These are phyloP conservation scores for Copidosoma floridanum DNA, from an alignment of 1,140 invertebrate species.

Conservation along the genomic window DNA sequence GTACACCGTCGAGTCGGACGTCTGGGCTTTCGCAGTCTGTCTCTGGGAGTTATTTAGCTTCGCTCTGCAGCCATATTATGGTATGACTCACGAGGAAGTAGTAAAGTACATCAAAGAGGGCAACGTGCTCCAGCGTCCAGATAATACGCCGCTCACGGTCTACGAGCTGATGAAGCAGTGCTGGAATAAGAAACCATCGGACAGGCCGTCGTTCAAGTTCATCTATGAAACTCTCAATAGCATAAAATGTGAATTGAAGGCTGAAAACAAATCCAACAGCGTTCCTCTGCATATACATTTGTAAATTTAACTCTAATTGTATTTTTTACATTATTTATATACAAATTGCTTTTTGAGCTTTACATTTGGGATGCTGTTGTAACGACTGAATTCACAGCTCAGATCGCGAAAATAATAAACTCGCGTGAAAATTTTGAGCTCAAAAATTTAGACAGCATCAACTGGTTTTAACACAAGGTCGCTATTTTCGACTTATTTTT, in stretches of 20 bases:
- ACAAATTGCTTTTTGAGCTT: neutral
- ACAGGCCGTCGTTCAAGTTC: conserved; percentile 79
- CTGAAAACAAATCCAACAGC: conserved; percentile 47
- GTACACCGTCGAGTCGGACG: conserved; percentile 89
- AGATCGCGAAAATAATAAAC: too few relatives aligned
- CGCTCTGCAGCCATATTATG: conserved; percentile 90
- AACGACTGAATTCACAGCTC: too few relatives aligned
- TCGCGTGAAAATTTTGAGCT: too few relatives aligned
- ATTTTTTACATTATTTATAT: neutral
- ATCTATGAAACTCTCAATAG: conserved; percentile 70
- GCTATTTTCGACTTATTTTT: conserved; percentile 12
- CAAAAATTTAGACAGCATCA: too few relatives aligned
- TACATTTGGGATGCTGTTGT: too few relatives aligned
- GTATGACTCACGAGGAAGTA: conserved; percentile 93
- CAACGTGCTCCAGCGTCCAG: conserved; percentile 81
- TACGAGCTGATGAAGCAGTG: conserved; percentile 92
- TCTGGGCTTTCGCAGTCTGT: conserved; percentile 92
- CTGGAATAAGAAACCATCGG: conserved; percentile 82
- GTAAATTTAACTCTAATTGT: too few relatives aligned
- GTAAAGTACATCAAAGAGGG: conserved; percentile 91
- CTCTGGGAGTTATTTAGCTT: conserved; percentile 95
- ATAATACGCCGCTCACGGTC: conserved; percentile 85
- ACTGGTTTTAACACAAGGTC: too few relatives aligned
- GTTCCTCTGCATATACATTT: conserved; percentile 48
- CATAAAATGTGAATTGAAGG: conserved; percentile 62